Evolutionary conservation across 2,888 invertebrate genomes (phyloP), one percentile per base, ranked within the genome.

Genomic region (Taphrorychus bicolor): DNA sequence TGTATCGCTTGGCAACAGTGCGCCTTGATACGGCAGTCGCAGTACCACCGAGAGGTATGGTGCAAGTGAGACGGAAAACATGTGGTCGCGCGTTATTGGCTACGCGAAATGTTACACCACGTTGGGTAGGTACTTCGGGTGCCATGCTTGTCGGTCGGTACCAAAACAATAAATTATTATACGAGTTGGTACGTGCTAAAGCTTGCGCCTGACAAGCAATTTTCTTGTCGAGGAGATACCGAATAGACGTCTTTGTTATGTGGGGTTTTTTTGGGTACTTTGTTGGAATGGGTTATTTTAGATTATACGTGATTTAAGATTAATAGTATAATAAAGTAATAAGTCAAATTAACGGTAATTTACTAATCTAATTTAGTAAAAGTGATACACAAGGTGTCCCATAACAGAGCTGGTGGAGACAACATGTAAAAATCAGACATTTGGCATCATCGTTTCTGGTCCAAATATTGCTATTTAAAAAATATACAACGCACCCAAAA

Each of bases 71-170:
- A 63, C 14, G 32, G 57, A 56, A 18, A 63, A 63, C 57, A 57
- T 63, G 57, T 51, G 57, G 57, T 63, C 16, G 24, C 22, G 14
- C 32, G 14, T 41, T 2, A 63, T 63, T 63, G 63, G 63, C 17
- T n/a, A 21, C 5, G 19, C 18, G 16, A 7, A 32, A 48, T 48
- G 19, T 62, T 62, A 16, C 62, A 62, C 62, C 62, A 62, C 56
- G 42, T 61, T 61, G 48, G 54, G 4, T 51, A 18, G 51, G 51
- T 51, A 51, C 51, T 18, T 21, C 16, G 45, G 21, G 19, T 51
- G 18, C 51, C 18, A n/a, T 5, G 45, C 2, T 45, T 32, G 9
- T 32, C 32, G 32, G 11, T 45, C 14, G 45, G 45, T 16, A 45
- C 45, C 17, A 14, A 45, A 45, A 14, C 45, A 17, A 45, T 32